Evolutionary conservation across 2,888 invertebrate species (phyloP).

Genomic region (Lithophane semibrunnea): DNA sequence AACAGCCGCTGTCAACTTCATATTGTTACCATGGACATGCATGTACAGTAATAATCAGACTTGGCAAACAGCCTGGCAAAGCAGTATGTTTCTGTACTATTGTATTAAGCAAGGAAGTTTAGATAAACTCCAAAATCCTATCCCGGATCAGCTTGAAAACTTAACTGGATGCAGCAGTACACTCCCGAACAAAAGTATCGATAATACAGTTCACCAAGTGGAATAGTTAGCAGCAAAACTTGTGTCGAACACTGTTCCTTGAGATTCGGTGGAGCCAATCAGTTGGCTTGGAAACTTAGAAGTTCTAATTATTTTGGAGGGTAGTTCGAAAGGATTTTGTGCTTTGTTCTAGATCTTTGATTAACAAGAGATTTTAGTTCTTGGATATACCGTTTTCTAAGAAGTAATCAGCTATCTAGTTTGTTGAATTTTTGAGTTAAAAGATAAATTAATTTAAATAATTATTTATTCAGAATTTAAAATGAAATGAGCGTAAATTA

Average conservation of each 20-base stretch:
- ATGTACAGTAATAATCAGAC: not conserved
- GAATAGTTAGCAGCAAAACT: slow-evolving; percentile 60
- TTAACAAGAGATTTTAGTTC: slow-evolving; percentile 21
- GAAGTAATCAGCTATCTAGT: not conserved
- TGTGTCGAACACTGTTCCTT: slow-evolving; percentile 46
- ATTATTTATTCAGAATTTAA: too few relatives aligned
- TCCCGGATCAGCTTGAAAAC: slow-evolving; percentile 25
- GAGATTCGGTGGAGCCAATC: slow-evolving; percentile 52
- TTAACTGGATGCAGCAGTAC: slow-evolving; percentile 38
- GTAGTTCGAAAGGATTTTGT: slow-evolving; percentile 28
- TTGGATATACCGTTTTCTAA: not conserved
- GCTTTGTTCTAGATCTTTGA: slow-evolving; percentile 32
- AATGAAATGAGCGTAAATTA: too few relatives aligned
- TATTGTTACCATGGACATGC: not conserved
- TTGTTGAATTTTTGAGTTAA: not conserved
- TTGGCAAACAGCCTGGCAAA: not conserved
- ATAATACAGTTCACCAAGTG: slow-evolving; percentile 43
- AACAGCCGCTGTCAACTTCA: not conserved
- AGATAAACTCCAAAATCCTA: slow-evolving; percentile 16
- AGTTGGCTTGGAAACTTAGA: slow-evolving; percentile 25
- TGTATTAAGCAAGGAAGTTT: slow-evolving; percentile 3
- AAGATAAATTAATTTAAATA: too few relatives aligned
- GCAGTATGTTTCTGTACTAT: not conserved
- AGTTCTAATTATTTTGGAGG: slow-evolving; percentile 48
- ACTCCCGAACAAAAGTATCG: slow-evolving; percentile 46